Conservation (phyloP, 2,113 vertebrate species). For the Passer domesticus region DNA sequence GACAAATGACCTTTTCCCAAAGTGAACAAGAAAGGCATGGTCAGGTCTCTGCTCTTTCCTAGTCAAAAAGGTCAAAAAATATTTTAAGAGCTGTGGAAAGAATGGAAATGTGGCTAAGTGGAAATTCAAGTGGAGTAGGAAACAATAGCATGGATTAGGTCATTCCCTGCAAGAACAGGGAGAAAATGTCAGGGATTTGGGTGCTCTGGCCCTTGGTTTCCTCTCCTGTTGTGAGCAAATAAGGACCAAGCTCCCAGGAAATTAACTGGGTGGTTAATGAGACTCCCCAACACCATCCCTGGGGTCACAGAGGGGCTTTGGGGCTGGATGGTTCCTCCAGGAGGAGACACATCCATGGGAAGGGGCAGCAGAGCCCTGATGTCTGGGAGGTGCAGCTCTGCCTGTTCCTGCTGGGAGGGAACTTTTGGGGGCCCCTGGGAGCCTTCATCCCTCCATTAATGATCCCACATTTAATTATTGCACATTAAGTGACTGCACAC, state of each 20-base stretch:
- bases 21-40: not conserved
- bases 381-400: not conserved
- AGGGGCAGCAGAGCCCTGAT: not conserved
- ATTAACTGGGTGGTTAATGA: not conserved
- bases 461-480: not conserved
- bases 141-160: slow-evolving; percentile 35
- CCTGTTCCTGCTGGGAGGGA: not conserved
- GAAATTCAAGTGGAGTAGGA: slow-evolving; percentile 26
- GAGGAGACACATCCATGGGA: not conserved
- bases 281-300: not conserved
- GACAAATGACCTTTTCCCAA: not conserved
- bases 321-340: not conserved
- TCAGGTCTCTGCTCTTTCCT: not conserved
- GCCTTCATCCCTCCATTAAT: not conserved
- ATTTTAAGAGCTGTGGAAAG: slow-evolving; percentile 10
- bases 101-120: slow-evolving; percentile 21
- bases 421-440: too few species aligned
- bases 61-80: not conserved
- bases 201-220: not conserved
- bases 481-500: not conserved
- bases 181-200: not conserved
- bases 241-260: not conserved
- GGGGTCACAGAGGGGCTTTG: not conserved
- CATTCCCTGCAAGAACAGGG: not conserved
- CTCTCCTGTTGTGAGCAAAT: not conserved